Evolutionary conservation across 2,888 invertebrate species (phyloP), one percentile per base, ranked within the genome.

Genomic region (Fissipunctia ypsillon): DNA sequence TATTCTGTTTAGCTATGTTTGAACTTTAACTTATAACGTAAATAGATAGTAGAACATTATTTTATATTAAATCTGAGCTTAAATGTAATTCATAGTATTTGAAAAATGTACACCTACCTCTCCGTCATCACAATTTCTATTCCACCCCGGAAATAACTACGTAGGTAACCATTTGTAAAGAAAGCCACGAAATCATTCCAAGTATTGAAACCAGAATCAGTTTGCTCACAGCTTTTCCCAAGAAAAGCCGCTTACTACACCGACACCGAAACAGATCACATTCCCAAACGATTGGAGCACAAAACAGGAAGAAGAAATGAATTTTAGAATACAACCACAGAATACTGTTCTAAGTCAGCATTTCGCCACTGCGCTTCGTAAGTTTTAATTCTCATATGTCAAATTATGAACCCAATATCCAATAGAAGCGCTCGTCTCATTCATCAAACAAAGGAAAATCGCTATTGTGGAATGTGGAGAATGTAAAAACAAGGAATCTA

Each of bases 401-500:
- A 48, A 64, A 76, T 57, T n/a, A 12, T n/a, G 45, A 72, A 59
- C 16, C 25, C 50, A 25, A 57, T 63, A 38, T 31, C 3, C 16
- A 31, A 35, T 22, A 31, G 12, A n/a, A 19, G 25, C 31, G 22
- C 41, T 19, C 45, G 16, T 35, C 16, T 41, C 12, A 41, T 14
- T 14, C 22, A 64, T 22, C 54, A 50, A n/a, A 60, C 28, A 57
- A 80, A 61, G 45, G 56, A 57, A 56, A 63, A 48, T 41, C 35
- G 22, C 16, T 45, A 28, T 50, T 50, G 35, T 16, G 41, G 25
- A 54, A 56, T 63, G 9, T 35, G 14, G 22, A 43, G 19, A 60
- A 41, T 43, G 35, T 22, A 64, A 68, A 57, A 69, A 45, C 63
- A 28, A 28, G 25, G n/a, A 69, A 50, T 69, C 7, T 61, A 35